These are phyloP conservation scores for Sander vitreus DNA, from an alignment of 2,113 vertebrate species.

Conservation along the genomic window DNA sequence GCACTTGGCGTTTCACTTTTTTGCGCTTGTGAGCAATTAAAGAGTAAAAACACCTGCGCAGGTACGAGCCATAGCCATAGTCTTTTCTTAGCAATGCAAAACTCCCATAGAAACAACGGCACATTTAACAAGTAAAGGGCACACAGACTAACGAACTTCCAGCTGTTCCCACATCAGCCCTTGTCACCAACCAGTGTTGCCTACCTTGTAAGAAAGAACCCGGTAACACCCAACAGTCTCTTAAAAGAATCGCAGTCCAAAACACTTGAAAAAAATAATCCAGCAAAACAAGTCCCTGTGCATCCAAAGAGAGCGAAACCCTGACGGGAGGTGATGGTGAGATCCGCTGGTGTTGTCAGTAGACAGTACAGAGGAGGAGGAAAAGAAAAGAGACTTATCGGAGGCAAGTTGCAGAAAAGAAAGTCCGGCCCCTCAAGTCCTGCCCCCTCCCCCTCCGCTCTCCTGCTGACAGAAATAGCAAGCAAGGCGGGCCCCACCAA, in stretches of 20 bases:
- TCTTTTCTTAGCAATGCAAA: not conserved
- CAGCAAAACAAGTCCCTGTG: constrained; percentile 4
- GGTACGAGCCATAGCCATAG: not conserved
- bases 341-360: constrained; percentile 47
- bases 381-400: constrained; percentile 60
- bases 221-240: not conserved
- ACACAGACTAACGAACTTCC: not conserved
- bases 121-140: not conserved
- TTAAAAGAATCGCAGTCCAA: not conserved
- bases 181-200: constrained; percentile 21
- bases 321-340: constrained; percentile 47
- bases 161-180: constrained; percentile 4
- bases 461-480: constrained; percentile 84
- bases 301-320: constrained; percentile 11
- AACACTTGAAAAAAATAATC: constrained; percentile 44
- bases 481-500: constrained; percentile 82
- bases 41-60: constrained; percentile 51
- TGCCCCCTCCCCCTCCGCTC: constrained; percentile 49
- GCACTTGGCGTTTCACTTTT: not conserved
- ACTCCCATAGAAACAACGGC: not conserved
- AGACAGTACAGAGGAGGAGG: constrained; percentile 20
- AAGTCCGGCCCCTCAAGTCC: constrained; percentile 66
- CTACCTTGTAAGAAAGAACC: constrained; percentile 53
- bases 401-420: constrained; percentile 68
- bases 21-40: constrained; percentile 11